Evolutionary conservation across 2,113 vertebrate genomes (phyloP).

Genomic region (Entomyzon cyanotis): DNA sequence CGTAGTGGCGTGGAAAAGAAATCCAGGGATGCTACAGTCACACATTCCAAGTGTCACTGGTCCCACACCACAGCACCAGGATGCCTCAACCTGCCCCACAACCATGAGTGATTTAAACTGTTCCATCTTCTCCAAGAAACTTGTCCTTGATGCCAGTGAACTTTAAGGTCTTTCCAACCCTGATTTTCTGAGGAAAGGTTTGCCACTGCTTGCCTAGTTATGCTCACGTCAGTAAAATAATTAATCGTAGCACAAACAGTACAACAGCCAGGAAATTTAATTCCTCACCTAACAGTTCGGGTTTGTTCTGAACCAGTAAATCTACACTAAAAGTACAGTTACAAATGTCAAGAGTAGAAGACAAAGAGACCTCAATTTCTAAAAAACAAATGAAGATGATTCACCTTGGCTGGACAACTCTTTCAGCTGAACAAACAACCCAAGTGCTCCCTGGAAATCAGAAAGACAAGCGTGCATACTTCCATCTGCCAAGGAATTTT

Average conservation of each 20-base stretch:
- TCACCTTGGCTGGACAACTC: background rate
- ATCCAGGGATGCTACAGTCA: background rate
- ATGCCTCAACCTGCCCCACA: background rate
- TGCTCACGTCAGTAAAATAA: background rate
- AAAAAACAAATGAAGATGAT: background rate
- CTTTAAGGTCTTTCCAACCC: background rate
- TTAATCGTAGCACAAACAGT: background rate
- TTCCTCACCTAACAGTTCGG: too few species aligned
- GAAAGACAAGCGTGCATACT: background rate
- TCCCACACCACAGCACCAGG: too few species aligned
- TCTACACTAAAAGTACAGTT: background rate
- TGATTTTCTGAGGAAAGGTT: background rate
- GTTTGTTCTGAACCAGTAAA: background rate
- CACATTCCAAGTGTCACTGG: accelerated
- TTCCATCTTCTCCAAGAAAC: background rate
- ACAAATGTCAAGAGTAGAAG: background rate
- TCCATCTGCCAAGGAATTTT: background rate
- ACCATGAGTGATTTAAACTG: background rate
- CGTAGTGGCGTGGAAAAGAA: accelerated
- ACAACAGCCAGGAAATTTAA: background rate
- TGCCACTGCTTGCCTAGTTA: background rate
- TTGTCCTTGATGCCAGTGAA: background rate
- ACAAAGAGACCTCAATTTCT: background rate
- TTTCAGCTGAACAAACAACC: constrained; percentile 34
- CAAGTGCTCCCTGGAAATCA: background rate